Evolutionary conservation across 2,113 vertebrate genomes (phyloP).

Genomic region (Manacus vitellinus): DNA sequence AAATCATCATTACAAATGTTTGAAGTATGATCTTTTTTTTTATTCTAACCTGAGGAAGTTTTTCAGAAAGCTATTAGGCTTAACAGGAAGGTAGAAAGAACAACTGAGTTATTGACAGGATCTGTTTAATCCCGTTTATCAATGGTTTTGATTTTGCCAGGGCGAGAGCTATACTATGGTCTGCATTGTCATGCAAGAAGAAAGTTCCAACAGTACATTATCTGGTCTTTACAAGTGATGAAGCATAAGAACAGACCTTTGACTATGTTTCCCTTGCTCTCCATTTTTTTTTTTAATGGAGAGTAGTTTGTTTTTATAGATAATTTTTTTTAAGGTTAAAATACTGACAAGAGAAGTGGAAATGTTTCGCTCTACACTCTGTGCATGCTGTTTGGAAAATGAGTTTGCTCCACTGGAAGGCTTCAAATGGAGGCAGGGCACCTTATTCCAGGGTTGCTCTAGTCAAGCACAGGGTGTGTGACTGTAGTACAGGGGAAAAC

Average conservation of each 20-base stretch:
- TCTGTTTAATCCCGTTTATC: background rate
- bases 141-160: background rate
- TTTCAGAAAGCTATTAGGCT: background rate
- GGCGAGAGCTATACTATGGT: background rate
- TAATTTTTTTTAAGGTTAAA: background rate
- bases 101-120: background rate
- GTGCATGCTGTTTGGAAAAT: accelerated
- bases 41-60: background rate
- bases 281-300: background rate
- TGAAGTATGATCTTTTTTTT: background rate
- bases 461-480: background rate
- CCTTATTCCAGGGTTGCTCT: background rate
- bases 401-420: background rate
- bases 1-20: background rate
- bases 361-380: background rate
- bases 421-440: background rate
- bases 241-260: background rate
- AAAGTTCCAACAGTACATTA: background rate
- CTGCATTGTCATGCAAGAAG: background rate
- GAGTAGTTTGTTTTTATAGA: background rate
- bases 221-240: background rate
- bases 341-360: background rate
- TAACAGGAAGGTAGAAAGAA: background rate
- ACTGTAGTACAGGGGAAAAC: background rate
- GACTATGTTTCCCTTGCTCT: background rate